Evolutionary conservation across 1,140 invertebrate species (phyloP).

Genomic region (Olivierus martensii): DNA sequence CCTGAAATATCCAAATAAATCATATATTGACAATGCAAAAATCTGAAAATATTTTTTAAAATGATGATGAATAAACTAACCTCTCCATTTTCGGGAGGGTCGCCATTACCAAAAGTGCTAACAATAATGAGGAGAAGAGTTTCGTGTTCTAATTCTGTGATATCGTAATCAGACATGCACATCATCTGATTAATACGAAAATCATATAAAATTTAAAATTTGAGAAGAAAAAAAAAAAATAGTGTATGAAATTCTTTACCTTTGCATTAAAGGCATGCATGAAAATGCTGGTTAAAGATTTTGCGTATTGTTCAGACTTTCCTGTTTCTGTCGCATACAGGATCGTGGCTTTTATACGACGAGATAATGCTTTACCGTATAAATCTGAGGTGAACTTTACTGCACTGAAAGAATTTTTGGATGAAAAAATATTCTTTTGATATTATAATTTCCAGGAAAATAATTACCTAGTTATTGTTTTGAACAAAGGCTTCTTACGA

Average conservation of each 20-base stretch:
- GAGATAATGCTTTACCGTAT: conserved; percentile 77
- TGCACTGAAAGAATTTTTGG: conserved; percentile 49
- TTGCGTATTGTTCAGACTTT: conserved; percentile 86
- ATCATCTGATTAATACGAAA: conserved; percentile 42
- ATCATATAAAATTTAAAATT: conserved; percentile 11
- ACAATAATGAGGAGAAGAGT: conserved; percentile 77
- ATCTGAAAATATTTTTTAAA: too few species aligned
- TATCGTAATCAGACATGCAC: conserved; percentile 86
- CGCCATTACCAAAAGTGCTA: conserved; percentile 92
- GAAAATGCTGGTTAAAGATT: conserved; percentile 73
- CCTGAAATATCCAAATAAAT: too few species aligned
- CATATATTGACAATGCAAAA: too few species aligned
- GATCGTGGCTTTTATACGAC: conserved; percentile 83
- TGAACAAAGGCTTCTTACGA: conserved; percentile 16
- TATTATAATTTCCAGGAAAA: too few species aligned
- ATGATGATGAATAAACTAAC: too few species aligned
- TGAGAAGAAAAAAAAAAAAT: conserved; percentile 91
- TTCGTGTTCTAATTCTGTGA: conserved; percentile 84
- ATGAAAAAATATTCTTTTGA: conserved; percentile 46
- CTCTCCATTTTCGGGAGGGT: conserved; percentile 92
- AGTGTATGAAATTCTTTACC: conserved; percentile 56
- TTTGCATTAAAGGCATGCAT: conserved; percentile 88
- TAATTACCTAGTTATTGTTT: too few species aligned
- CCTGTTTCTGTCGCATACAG: conserved; percentile 90
- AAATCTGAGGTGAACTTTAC: conserved; percentile 94